Evolutionary conservation across 2,888 invertebrate species (phyloP).

Genomic region (Sesia apiformis): DNA sequence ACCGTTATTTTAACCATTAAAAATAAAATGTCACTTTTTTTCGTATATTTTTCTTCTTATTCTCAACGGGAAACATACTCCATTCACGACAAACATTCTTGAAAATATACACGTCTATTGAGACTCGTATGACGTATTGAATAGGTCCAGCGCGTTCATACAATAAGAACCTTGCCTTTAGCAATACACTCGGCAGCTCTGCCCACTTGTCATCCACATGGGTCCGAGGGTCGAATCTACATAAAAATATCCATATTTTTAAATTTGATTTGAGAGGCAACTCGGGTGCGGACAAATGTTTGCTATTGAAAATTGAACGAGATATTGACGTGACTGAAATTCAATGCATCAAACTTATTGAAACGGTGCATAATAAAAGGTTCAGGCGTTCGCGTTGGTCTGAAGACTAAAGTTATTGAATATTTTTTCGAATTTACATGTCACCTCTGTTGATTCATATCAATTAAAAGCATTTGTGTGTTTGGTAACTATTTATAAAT

Average conservation of each 20-base stretch:
- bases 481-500: too few species aligned
- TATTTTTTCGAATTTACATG: too few species aligned
- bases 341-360: slow-evolving; percentile 36
- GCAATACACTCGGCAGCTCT: slow-evolving; percentile 25
- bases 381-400: too few species aligned
- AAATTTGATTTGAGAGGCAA: slow-evolving; percentile 63
- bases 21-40: too few species aligned
- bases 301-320: slow-evolving; percentile 69
- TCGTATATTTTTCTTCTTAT: too few species aligned
- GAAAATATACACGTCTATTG: background rate
- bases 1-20: too few species aligned
- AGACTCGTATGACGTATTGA: slow-evolving; percentile 27
- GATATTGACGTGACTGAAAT: slow-evolving; percentile 65
- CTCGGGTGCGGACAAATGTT: slow-evolving; percentile 61
- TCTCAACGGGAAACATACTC: too few species aligned
- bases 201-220: slow-evolving; percentile 57
- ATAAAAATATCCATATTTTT: slow-evolving; percentile 69
- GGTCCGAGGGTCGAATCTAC: slow-evolving; percentile 54
- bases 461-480: too few species aligned
- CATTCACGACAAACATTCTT: too few species aligned
- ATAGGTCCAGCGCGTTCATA: slow-evolving; percentile 24
- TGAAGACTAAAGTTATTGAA: too few species aligned
- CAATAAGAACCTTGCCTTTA: slow-evolving; percentile 37
- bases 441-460: too few species aligned
- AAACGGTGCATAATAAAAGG: slow-evolving; percentile 38